Base-by-base conservation (phyloP, 2,113 vertebrate genomes). In the Mormyrus lacerda region DNA sequence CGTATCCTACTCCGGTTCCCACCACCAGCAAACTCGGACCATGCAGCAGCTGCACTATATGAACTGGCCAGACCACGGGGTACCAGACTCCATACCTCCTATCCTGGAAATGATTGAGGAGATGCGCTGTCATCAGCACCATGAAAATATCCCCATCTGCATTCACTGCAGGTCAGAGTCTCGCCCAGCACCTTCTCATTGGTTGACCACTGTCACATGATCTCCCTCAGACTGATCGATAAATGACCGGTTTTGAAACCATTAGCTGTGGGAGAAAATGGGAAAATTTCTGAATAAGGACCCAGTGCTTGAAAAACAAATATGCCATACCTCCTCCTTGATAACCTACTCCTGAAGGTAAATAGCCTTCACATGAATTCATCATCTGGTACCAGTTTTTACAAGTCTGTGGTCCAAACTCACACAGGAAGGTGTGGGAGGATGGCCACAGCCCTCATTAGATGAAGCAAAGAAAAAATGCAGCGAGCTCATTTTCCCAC, bases 51-150 rank as follows among this genome's bases (percentile, higher is more conserved):
- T 99, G 94, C 98, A 99, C 93, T 99, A 99, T 48, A 94, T 95
- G 92, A 97, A 98, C 79, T 99, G 98, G 98, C 98, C 98, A 0
- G 98, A 99, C 91, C 98, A 99, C 0, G 98, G 98, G 0, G 93
- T 99, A 0, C 98, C 98, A 15, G 96, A 96, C 0, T 96, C 97
- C 93, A 96, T 98, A 42, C 94, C 96, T 4, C 96, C 98, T 84
- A 98, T 99, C 91, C 95, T 99, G 91, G 95, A 98, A 90, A 95
- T 99, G 90, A 39, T 98, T 87, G 24, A 93, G 1, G 98, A 99
- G 83, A 95, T 99, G 91, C 97, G 96, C 90, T 92, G 89, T 94
- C 96, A 21, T 92, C 98, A 99, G 94, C 92, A 91, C 0, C 94
- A 97, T 0, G 96, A 97, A n/a, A 93, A 95, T 0, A 4, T 96